Percentiles rank a stretch among this genome's conserved stretches.
Conservation (phyloP, 2,113 vertebrate genomes). For the Probosciger aterrimus region DNA sequence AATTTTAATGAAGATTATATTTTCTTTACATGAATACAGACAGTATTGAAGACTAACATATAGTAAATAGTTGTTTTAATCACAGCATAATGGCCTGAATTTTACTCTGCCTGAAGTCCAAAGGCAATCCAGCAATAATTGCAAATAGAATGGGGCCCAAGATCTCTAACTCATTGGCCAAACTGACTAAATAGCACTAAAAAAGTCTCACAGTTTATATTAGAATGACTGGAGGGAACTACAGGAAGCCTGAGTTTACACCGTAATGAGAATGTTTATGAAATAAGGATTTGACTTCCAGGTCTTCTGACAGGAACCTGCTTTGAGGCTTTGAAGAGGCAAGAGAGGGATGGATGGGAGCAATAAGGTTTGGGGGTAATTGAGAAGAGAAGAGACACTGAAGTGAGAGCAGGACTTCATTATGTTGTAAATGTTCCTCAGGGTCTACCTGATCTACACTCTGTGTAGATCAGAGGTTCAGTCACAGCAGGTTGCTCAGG, state of each 20-base stretch:
- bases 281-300: neutral
- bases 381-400: neutral
- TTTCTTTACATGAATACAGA: neutral
- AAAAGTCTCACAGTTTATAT: neutral
- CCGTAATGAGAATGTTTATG: neutral
- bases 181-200: neutral
- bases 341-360: neutral
- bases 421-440: neutral
- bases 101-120: neutral
- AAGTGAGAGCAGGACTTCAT: neutral
- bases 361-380: neutral
- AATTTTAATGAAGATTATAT: neutral
- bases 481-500: neutral
- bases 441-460: neutral
- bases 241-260: neutral
- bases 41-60: neutral
- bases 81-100: neutral
- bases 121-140: neutral
- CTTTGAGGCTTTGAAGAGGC: neutral
- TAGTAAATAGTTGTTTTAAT: neutral
- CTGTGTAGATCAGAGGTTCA: fast-evolving
- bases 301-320: neutral
- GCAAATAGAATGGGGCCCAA: neutral
- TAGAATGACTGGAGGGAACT: neutral
- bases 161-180: neutral